These are phyloP conservation scores for Meriones unguiculatus DNA, from an alignment of 2,113 vertebrate genomes.

Conservation along the genomic window DNA sequence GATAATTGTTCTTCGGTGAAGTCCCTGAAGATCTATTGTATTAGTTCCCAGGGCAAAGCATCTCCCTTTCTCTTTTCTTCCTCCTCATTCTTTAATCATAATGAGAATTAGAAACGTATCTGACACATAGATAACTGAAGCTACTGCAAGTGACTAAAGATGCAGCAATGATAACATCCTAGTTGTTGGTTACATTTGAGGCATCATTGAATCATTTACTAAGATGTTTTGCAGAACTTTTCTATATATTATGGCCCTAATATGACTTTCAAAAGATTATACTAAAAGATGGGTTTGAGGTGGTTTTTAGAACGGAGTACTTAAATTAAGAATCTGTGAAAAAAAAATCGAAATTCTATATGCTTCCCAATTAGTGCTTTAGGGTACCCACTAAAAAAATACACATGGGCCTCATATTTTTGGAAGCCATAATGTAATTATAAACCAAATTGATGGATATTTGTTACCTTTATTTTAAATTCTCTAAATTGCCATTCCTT, in stretches of 20 bases:
- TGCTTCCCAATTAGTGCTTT: background rate
- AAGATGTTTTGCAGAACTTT: conserved; percentile 33
- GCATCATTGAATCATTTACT: conserved; percentile 5
- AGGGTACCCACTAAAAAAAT: background rate
- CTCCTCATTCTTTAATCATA: conserved; percentile 60
- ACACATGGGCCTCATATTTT: background rate
- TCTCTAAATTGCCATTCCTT: background rate
- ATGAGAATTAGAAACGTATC: conserved; percentile 45
- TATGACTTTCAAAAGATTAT: conserved; percentile 2
- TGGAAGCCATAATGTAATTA: background rate
- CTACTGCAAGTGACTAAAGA: conserved; percentile 43
- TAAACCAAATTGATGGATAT: background rate
- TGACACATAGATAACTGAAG: conserved; percentile 61
- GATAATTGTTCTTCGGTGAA: conserved; percentile 79
- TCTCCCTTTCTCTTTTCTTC: conserved; percentile 5
- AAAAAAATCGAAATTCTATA: background rate
- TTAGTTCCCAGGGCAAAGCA: conserved; percentile 61
- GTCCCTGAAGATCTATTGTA: conserved; percentile 70
- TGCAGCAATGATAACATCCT: background rate
- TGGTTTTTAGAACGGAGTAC: background rate
- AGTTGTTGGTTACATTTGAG: background rate
- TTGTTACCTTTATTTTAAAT: conserved; percentile 15
- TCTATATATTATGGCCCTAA: background rate
- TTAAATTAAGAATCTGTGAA: background rate
- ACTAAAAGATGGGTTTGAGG: background rate